Evolutionary conservation across 2,113 vertebrate genomes (phyloP).

Genomic region (Entosphenus tridentatus): DNA sequence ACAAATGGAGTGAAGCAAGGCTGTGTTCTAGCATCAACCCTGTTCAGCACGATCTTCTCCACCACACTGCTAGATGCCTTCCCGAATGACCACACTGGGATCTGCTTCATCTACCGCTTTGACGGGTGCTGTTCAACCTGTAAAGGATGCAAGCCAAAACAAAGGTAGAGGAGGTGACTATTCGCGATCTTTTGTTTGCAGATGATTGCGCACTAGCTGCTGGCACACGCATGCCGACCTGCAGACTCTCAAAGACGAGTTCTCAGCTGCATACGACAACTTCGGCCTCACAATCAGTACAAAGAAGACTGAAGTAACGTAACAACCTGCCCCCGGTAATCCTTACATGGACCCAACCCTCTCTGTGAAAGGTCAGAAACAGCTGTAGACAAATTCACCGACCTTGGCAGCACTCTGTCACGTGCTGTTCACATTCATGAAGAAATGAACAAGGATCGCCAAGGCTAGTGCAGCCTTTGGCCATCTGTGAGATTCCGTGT

Average conservation of each 20-base stretch:
- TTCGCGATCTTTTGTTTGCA: neutral
- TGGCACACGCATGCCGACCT: neutral
- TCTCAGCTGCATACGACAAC: neutral
- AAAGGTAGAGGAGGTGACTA: neutral
- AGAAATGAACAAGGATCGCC: neutral
- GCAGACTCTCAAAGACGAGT: neutral
- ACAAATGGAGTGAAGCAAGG: neutral
- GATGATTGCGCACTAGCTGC: neutral
- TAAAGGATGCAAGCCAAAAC: neutral
- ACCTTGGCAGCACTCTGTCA: neutral
- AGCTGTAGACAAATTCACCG: neutral
- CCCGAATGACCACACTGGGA: neutral
- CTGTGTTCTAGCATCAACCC: neutral
- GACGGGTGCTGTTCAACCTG: neutral
- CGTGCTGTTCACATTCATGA: neutral
- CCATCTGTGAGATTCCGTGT: neutral
- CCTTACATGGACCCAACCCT: neutral
- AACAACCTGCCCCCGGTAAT: neutral
- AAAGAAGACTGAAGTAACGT: neutral
- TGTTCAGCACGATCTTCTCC: neutral
- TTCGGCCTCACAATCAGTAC: neutral
- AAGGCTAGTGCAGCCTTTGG: neutral
- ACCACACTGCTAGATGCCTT: neutral
- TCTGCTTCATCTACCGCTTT: neutral
- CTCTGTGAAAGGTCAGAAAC: neutral